These are phyloP conservation scores for Sarcophilus harrisii DNA, from an alignment of 2,797 vertebrate genomes.

Conservation along the genomic window DNA sequence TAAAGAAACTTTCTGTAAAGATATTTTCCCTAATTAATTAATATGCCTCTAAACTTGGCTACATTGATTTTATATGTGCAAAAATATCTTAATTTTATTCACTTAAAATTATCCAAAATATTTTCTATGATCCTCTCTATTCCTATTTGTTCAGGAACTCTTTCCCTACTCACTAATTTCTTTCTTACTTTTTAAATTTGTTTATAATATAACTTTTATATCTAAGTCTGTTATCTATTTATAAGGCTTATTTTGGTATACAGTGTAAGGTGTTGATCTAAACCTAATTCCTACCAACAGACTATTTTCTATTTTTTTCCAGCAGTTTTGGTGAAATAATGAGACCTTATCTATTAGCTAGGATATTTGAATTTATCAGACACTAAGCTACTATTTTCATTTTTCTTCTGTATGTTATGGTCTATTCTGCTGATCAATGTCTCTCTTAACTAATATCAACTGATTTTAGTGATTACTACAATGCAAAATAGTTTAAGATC, in stretches of 20 bases:
- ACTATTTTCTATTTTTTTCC: background rate
- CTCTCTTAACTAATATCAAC: background rate
- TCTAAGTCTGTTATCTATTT: background rate
- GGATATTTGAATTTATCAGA: background rate
- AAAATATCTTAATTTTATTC: background rate
- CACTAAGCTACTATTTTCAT: background rate
- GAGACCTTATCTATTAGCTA: background rate
- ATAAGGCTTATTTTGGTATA: background rate
- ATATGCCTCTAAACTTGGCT: background rate
- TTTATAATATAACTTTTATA: background rate
- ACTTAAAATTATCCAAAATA: background rate
- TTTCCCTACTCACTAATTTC: background rate
- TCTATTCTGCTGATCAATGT: background rate
- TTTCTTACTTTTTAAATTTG: background rate
- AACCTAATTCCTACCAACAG: background rate
- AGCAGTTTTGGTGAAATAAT: background rate
- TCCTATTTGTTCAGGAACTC: background rate
- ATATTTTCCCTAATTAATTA: background rate
- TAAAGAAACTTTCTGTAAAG: background rate
- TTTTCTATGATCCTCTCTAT: background rate
- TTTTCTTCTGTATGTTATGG: background rate
- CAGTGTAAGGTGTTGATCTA: background rate
- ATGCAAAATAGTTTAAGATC: background rate
- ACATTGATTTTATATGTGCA: background rate
- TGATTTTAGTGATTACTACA: background rate